These are phyloP conservation scores for Takifugu flavidus DNA, from an alignment of 2,113 vertebrate genomes.

Conservation along the genomic window DNA sequence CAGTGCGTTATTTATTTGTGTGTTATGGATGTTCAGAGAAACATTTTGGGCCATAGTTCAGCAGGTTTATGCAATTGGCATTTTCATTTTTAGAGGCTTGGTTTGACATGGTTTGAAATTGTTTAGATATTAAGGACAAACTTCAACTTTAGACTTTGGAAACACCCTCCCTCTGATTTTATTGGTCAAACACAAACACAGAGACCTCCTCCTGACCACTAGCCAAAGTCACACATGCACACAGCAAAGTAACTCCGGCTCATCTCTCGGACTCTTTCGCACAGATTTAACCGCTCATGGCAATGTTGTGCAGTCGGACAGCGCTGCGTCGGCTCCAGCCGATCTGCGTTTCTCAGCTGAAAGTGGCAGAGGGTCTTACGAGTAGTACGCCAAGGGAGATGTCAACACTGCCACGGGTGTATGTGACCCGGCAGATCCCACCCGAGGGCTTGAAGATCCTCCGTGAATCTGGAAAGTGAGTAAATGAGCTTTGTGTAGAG, in stretches of 20 bases:
- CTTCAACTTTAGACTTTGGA: constrained; percentile 30
- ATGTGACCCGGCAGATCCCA: constrained; percentile 76
- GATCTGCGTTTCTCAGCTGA: constrained; percentile 46
- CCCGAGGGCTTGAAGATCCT: constrained; percentile 76
- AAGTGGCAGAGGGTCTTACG: constrained; percentile 21
- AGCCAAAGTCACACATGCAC: constrained; percentile 36
- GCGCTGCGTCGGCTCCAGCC: constrained; percentile 61
- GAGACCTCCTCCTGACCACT: constrained; percentile 56
- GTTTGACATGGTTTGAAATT: too few relatives aligned
- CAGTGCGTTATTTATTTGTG: too few relatives aligned
- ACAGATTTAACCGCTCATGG: constrained; percentile 12
- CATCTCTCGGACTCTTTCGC: constrained; percentile 12
- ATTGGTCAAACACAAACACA: constrained; percentile 51
- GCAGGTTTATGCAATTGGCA: too few relatives aligned
- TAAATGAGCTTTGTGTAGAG: constrained; percentile 2
- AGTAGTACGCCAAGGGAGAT: constrained; percentile 54
- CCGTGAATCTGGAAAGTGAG: constrained; percentile 75
- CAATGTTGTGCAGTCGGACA: constrained; percentile 70
- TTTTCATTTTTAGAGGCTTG: too few relatives aligned
- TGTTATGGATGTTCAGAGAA: too few relatives aligned
- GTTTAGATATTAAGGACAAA: background rate
- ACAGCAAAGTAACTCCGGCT: constrained; percentile 39
- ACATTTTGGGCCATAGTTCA: too few relatives aligned
- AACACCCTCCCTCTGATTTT: constrained; percentile 51
- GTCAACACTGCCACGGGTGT: constrained; percentile 71